Percentiles rank a stretch among this genome's conserved stretches.
phyloP scores from a whole-genome alignment of 2,888 invertebrate species.

The Chymomyza amoena region DNA sequence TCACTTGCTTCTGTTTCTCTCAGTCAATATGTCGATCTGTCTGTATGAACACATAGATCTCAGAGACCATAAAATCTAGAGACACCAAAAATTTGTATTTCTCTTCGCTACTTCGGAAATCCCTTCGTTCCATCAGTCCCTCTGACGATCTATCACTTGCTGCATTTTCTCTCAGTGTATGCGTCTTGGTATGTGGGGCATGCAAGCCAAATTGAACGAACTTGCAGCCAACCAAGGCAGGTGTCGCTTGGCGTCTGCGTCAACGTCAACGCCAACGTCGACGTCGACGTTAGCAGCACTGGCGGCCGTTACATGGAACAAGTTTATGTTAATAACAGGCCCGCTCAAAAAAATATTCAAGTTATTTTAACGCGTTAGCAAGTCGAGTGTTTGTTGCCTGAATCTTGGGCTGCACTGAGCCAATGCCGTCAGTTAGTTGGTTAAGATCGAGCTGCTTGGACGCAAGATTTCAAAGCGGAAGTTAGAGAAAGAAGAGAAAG shows the following conservation, averaged over 20 bases:
- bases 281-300: constrained; percentile 33
- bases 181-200: constrained; percentile 18
- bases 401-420: constrained; percentile 14
- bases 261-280: constrained; percentile 26
- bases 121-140: too few relatives aligned
- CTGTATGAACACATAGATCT: too few relatives aligned
- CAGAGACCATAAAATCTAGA: too few relatives aligned
- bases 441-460: constrained; percentile 60
- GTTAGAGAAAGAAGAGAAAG: background rate
- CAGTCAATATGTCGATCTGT: too few relatives aligned
- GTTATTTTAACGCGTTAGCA: constrained; percentile 69
- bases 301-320: constrained; percentile 45
- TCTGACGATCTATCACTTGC: too few relatives aligned
- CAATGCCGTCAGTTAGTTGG: constrained; percentile 54
- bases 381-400: constrained; percentile 12
- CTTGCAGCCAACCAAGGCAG: constrained; percentile 18
- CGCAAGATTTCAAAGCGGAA: constrained; percentile 32
- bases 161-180: background rate
- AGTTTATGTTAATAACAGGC: constrained; percentile 62
- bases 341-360: constrained; percentile 47
- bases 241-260: constrained; percentile 7
- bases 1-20: too few relatives aligned
- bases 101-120: too few relatives aligned
- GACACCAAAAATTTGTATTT: too few relatives aligned
- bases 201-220: constrained; percentile 23